Evolutionary conservation across 2,888 invertebrate species (phyloP), one percentile per base, ranked within the genome.

Genomic region (Globia sparganii): DNA sequence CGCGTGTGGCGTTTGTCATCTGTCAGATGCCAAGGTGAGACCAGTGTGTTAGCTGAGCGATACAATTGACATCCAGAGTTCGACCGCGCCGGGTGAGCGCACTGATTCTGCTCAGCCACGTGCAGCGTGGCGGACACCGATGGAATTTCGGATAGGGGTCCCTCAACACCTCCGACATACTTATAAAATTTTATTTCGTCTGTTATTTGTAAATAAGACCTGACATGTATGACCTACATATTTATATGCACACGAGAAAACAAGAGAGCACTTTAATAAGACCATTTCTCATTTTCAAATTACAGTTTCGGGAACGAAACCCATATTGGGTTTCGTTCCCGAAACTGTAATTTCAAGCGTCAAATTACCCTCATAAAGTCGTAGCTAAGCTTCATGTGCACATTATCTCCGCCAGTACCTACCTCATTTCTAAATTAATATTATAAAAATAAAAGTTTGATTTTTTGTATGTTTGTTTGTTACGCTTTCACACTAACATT

Each of bases 281-380:
- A 70, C 61, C 40, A 75, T 37, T 70, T 77, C 67, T 66, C 53
- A 68, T 61, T 77, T 72, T 69, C 77, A 53, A 73, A 73, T 72
- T 69, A 77, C 82, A 85, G 61, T 83, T 77, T 85, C 70, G 73
- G 40, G 56, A 76, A 73, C 70, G 15, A 58, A 76, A 65, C 46
- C 66, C 66, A 76, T 73, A n/a, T n/a, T n/a, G n/a, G n/a, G n/a
- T n/a, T n/a, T n/a, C n/a, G n/a, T n/a, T n/a, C n/a, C n/a, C n/a
- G n/a, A n/a, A n/a, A n/a, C n/a, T n/a, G n/a, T n/a, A n/a, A 83
- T 68, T 69, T 74, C 68, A 86, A 21, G 72, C 73, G 62, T 77
- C 77, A 77, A 85, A 81, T 82, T 72, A 68, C 68, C 18, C 18
- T 80, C 65, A 77, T 72, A 72, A 81, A 65, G 34, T 69, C 53